Evolutionary conservation across 2,113 vertebrate species (phyloP).

Genomic region (Orthochromis malagaraziensis): DNA sequence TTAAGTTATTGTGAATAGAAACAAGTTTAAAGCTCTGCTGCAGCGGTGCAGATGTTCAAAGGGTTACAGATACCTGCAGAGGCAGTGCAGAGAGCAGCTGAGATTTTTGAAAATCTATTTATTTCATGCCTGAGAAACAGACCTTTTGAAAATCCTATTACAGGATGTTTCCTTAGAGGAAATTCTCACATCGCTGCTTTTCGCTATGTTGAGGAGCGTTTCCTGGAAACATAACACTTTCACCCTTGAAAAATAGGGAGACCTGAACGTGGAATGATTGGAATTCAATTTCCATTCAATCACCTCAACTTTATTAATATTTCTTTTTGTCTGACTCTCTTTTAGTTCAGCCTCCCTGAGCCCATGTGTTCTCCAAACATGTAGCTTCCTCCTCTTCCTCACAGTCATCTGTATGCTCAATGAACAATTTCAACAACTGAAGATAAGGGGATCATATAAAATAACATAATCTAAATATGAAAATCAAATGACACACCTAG

Average conservation of each 20-base stretch:
- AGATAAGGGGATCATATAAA: neutral
- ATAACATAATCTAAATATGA: neutral
- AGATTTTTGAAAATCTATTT: neutral
- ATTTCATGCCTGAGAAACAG: neutral
- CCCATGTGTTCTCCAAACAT: neutral
- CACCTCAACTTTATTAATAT: neutral
- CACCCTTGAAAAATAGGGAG: neutral
- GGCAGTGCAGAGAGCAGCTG: neutral
- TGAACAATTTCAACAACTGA: neutral
- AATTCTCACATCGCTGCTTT: neutral
- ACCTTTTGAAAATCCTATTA: neutral
- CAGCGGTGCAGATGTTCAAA: neutral
- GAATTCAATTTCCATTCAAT: neutral
- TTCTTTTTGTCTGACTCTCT: neutral
- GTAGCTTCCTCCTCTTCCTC: neutral
- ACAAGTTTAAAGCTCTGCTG: neutral
- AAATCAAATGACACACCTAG: neutral
- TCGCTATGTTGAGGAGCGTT: neutral
- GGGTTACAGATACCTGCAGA: neutral
- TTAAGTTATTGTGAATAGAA: neutral
- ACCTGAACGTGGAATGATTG: neutral
- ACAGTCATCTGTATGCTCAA: neutral
- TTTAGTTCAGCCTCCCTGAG: neutral
- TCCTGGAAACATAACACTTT: neutral
- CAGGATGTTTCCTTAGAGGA: neutral